Evolutionary conservation across 2,113 vertebrate species (phyloP).

Genomic region (Pterocles orientalis): DNA sequence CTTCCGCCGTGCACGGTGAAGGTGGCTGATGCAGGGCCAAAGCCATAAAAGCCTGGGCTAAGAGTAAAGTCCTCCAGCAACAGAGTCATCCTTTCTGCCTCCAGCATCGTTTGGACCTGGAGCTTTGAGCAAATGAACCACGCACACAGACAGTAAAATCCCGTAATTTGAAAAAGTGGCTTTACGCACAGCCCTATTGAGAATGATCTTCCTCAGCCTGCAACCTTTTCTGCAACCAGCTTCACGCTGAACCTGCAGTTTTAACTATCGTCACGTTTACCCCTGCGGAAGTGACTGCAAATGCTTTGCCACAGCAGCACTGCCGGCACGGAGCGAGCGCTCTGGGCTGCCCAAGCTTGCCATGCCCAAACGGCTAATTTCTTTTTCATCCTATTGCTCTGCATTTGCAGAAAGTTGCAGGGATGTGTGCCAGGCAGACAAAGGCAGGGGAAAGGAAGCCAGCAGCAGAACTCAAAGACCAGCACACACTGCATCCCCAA

Average conservation of each 20-base stretch:
- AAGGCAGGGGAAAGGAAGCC: conserved; percentile 26
- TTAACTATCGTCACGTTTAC: neutral
- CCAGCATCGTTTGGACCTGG: accelerated
- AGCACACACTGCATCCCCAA: neutral
- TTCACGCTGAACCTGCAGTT: neutral
- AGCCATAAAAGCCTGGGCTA: neutral
- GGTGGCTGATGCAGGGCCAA: neutral
- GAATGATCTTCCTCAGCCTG: neutral
- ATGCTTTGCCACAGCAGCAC: neutral
- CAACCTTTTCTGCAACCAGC: neutral
- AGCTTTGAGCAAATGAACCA: neutral
- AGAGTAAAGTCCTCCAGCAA: conserved; percentile 1
- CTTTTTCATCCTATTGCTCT: conserved; percentile 13
- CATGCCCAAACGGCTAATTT: neutral
- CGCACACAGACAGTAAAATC: neutral
- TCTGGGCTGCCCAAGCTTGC: neutral
- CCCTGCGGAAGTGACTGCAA: neutral
- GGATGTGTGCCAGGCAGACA: neutral
- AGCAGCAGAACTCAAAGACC: conserved; percentile 25
- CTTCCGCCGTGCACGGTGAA: accelerated
- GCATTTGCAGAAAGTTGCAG: conserved; percentile 38
- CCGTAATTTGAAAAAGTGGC: neutral
- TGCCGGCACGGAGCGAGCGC: neutral
- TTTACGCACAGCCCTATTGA: neutral
- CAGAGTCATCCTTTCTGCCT: neutral